phyloP scores from a whole-genome alignment of 1,140 invertebrate genomes.

The Liolophura sinensis region DNA sequence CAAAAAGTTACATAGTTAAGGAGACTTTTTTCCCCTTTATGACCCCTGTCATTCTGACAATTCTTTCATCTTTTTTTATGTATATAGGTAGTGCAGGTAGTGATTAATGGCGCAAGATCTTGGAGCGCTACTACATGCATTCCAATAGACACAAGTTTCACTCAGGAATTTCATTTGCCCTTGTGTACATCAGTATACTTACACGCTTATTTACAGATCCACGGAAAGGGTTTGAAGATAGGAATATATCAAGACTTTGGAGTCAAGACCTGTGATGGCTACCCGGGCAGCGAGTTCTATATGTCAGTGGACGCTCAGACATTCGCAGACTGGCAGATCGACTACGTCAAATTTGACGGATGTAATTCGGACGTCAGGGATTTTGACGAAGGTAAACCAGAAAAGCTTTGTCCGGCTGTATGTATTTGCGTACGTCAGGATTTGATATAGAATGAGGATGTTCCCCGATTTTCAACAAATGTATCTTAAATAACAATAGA shows the following conservation, averaged over 20 bases:
- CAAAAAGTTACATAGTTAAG: too few relatives aligned
- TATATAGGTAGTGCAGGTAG: too few relatives aligned
- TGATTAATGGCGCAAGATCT: too few relatives aligned
- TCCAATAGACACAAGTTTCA: too few relatives aligned
- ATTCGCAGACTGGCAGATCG: conserved; percentile 93
- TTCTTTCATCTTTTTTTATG: too few relatives aligned
- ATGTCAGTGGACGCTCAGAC: conserved; percentile 84
- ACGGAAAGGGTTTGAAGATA: conserved; percentile 89
- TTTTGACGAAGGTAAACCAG: conserved; percentile 31
- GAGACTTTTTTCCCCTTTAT: too few relatives aligned
- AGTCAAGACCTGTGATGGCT: conserved; percentile 87
- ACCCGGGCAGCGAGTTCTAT: conserved; percentile 88
- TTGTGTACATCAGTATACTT: background rate
- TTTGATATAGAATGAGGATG: background rate
- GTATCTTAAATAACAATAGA: too few relatives aligned
- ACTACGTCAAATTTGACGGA: conserved; percentile 94
- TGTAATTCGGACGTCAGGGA: conserved; percentile 79
- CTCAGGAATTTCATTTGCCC: too few relatives aligned
- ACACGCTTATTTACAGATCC: conserved; percentile 68
- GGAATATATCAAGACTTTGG: conserved; percentile 97
- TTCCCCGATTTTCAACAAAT: background rate
- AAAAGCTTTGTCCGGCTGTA: background rate
- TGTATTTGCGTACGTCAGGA: too few relatives aligned
- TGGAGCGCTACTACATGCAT: too few relatives aligned
- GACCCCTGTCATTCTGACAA: too few relatives aligned